Conservation (phyloP, 2,888 invertebrate species). For the Apodemia hepburni region DNA sequence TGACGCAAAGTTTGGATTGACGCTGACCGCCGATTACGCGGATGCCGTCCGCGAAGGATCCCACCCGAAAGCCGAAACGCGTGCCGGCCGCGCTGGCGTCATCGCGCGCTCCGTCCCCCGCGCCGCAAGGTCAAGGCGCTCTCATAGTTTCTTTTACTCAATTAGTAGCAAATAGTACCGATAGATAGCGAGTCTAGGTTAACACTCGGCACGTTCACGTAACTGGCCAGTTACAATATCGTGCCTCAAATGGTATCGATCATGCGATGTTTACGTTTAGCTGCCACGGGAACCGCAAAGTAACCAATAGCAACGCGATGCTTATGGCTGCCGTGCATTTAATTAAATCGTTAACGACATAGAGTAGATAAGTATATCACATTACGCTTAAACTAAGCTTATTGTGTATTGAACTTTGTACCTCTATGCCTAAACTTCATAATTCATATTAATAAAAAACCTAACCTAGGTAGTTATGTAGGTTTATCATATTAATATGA, state of each 20-base stretch:
- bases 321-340: slow-evolving; percentile 35
- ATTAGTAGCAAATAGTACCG: background rate
- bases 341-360: slow-evolving; percentile 35
- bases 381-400: background rate
- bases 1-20: slow-evolving; percentile 62
- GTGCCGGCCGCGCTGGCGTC: slow-evolving; percentile 72
- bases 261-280: slow-evolving; percentile 67
- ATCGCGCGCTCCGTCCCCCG: slow-evolving; percentile 68
- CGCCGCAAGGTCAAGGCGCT: slow-evolving; percentile 76
- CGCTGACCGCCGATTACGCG: slow-evolving; percentile 76
- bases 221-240: slow-evolving; percentile 3
- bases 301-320: slow-evolving; percentile 47
- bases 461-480: too few relatives aligned
- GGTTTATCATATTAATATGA: too few relatives aligned
- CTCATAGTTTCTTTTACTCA: slow-evolving; percentile 62
- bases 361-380: slow-evolving; percentile 23
- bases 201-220: slow-evolving; percentile 4
- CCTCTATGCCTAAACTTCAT: too few relatives aligned
- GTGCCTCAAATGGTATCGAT: slow-evolving; percentile 56
- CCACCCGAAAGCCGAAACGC: slow-evolving; percentile 77
- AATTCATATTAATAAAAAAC: too few relatives aligned
- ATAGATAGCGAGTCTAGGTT: slow-evolving; percentile 10
- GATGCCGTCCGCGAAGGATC: slow-evolving; percentile 76
- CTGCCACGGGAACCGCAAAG: slow-evolving; percentile 68
- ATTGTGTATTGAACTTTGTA: background rate